Evolutionary conservation across 2,888 invertebrate species (phyloP).

Genomic region (Antheraea yamamai): DNA sequence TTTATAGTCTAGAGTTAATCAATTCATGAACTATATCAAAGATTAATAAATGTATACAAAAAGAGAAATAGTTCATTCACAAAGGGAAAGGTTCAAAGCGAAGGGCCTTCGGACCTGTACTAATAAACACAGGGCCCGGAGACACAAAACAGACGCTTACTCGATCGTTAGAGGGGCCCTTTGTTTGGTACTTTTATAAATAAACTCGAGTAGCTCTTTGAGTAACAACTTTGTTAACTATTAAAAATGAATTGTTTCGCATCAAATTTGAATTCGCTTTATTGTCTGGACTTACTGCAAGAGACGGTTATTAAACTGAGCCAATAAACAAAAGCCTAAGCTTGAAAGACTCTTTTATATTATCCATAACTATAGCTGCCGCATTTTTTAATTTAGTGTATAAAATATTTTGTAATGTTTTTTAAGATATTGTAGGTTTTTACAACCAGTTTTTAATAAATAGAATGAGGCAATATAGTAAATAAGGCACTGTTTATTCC

Average conservation of each 20-base stretch:
- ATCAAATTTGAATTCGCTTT: slow-evolving; percentile 2
- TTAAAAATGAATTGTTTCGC: slow-evolving; percentile 16
- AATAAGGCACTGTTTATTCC: too few relatives aligned
- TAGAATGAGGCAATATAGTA: too few relatives aligned
- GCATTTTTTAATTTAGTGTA: too few relatives aligned
- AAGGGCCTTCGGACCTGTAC: slow-evolving; percentile 61
- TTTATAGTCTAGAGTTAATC: not conserved
- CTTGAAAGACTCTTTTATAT: not conserved
- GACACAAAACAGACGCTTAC: slow-evolving; percentile 73
- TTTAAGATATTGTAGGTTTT: too few relatives aligned
- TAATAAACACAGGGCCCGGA: slow-evolving; percentile 66
- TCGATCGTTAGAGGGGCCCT: slow-evolving; percentile 51
- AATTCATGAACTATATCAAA: slow-evolving; percentile 31
- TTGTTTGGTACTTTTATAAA: slow-evolving; percentile 69
- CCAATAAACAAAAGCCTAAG: not conserved
- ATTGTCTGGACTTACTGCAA: not conserved
- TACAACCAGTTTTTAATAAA: too few relatives aligned
- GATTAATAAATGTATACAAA: slow-evolving; percentile 38
- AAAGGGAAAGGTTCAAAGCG: slow-evolving; percentile 56
- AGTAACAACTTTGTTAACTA: slow-evolving; percentile 19
- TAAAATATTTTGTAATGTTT: too few relatives aligned
- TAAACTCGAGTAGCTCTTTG: slow-evolving; percentile 63
- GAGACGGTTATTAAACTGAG: not conserved
- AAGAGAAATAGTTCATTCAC: slow-evolving; percentile 48
- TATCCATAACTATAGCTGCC: not conserved